Evolutionary conservation across 2,888 invertebrate genomes (phyloP).

Genomic region (Sarcophaga variegata): DNA sequence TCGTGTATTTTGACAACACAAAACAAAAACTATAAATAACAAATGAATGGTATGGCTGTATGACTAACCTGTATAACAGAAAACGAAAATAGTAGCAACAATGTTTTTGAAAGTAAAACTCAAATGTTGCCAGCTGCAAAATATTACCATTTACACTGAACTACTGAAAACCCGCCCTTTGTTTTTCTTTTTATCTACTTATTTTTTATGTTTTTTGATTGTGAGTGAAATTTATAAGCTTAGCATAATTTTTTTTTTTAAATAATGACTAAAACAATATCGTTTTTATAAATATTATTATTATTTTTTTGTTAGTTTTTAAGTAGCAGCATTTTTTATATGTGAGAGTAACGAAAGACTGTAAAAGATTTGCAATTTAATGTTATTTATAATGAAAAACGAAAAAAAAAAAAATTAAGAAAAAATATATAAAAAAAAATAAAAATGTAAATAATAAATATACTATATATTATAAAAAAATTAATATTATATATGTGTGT

Average conservation of each 20-base stretch:
- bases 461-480: slow-evolving; percentile 10
- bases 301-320: slow-evolving; percentile 69
- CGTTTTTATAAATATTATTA: slow-evolving; percentile 19
- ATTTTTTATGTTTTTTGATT: slow-evolving; percentile 30
- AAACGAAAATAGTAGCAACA: slow-evolving; percentile 1
- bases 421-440: slow-evolving; percentile 5
- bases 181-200: neutral
- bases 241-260: slow-evolving; percentile 67
- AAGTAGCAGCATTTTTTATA: slow-evolving; percentile 77
- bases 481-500: too few species aligned
- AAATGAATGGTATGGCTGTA: neutral
- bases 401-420: neutral
- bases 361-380: slow-evolving; percentile 75
- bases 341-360: slow-evolving; percentile 77
- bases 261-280: slow-evolving; percentile 40
- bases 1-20: slow-evolving; percentile 79
- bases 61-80: neutral
- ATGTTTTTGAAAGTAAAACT: slow-evolving; percentile 35
- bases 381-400: slow-evolving; percentile 64
- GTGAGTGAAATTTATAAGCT: slow-evolving; percentile 41
- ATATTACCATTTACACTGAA: slow-evolving; percentile 9
- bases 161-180: slow-evolving; percentile 23
- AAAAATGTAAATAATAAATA: slow-evolving; percentile 23
- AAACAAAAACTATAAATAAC: neutral
- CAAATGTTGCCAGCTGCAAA: slow-evolving; percentile 53